Evolutionary conservation across 2,888 invertebrate genomes (phyloP).

Genomic region (Drosophila austrosaltans): DNA sequence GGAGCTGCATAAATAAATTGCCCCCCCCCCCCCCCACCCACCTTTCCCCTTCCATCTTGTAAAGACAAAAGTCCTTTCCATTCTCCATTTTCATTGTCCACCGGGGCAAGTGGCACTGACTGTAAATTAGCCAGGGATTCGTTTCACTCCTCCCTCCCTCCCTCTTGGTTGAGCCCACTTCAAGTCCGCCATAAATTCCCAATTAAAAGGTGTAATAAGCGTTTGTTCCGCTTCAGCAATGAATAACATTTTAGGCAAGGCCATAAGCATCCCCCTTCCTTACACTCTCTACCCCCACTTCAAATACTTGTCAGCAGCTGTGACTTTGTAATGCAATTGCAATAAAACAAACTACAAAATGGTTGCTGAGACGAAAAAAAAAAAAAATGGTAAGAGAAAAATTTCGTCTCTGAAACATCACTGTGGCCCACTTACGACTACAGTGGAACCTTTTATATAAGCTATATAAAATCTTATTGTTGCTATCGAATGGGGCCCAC

Average conservation of each 20-base stretch:
- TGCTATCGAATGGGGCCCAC: background rate
- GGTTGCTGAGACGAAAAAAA: constrained; percentile 14
- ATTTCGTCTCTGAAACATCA: too few species aligned
- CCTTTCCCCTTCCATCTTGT: background rate
- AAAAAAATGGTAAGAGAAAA: background rate
- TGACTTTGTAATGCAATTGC: constrained; percentile 58
- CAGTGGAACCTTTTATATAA: too few species aligned
- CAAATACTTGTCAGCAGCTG: constrained; percentile 42
- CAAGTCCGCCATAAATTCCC: constrained; percentile 46
- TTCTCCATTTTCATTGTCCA: constrained; percentile 27
- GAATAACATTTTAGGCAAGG: constrained; percentile 48
- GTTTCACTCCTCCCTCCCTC: background rate
- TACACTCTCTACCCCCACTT: background rate
- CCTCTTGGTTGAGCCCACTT: constrained; percentile 1
- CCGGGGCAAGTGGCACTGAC: constrained; percentile 12
- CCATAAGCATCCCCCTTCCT: background rate
- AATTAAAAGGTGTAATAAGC: constrained; percentile 63
- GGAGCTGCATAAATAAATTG: constrained; percentile 39
- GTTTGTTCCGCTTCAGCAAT: constrained; percentile 55
- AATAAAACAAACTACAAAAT: constrained; percentile 52
- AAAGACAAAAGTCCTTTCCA: constrained; percentile 17
- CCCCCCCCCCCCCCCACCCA: background rate
- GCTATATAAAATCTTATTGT: too few species aligned
- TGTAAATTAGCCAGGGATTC: constrained; percentile 44
- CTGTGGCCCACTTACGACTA: too few species aligned